These are phyloP conservation scores for Enteromius paludinosus DNA, from an alignment of 2,797 vertebrate species.

Conservation along the genomic window DNA sequence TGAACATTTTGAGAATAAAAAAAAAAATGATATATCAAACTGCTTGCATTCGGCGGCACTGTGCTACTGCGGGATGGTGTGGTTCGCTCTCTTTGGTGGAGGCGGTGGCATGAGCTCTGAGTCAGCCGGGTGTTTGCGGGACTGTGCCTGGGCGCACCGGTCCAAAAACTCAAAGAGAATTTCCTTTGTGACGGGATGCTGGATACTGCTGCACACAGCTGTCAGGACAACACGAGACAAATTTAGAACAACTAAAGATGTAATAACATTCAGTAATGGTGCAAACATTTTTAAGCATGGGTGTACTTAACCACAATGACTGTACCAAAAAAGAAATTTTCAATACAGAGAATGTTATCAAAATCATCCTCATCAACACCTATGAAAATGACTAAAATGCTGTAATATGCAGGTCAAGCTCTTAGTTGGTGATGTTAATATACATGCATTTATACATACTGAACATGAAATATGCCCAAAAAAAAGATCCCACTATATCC, in stretches of 20 bases:
- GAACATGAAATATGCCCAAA: not conserved
- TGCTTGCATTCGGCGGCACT: conserved; percentile 49
- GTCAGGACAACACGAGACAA: conserved; percentile 54
- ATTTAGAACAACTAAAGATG: conserved; percentile 49
- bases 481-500: not conserved
- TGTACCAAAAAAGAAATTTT: too few relatives aligned
- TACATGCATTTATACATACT: not conserved
- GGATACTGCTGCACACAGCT: conserved; percentile 98
- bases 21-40: conserved; percentile 24
- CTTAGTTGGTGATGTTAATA: not conserved
- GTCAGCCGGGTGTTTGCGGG: conserved; percentile 84
- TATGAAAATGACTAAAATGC: too few relatives aligned
- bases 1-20: conserved; percentile 19
- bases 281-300: too few relatives aligned
- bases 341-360: too few relatives aligned
- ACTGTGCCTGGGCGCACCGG: conserved; percentile 83
- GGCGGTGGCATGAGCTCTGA: conserved; percentile 96
- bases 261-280: too few relatives aligned
- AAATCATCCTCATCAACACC: too few relatives aligned
- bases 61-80: conserved; percentile 72
- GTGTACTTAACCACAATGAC: too few relatives aligned
- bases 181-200: conserved; percentile 94
- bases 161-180: conserved; percentile 93
- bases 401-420: not conserved
- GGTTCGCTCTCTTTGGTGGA: conserved; percentile 89